Base-by-base conservation (phyloP, 2,888 invertebrate genomes). In the Pterobdella sp. region DNA sequence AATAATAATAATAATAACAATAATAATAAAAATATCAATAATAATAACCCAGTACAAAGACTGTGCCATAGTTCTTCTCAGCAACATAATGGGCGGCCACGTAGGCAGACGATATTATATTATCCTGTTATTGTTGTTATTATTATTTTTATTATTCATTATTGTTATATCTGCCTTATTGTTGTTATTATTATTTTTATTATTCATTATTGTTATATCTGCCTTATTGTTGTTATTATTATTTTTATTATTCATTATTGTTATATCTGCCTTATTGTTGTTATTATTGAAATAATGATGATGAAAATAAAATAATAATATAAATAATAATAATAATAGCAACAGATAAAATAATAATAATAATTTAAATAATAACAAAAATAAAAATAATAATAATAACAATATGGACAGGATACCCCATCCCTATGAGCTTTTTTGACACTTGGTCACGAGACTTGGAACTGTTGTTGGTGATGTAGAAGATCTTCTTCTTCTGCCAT, bases 391-490 rank as follows among this genome's bases (percentile, higher is more conserved):
- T 42, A 42, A 42, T 42, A 42, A 42, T 42, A 42, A 42, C 18
- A 42, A 42, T 42, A 3, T 7, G 3, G n/a, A 26, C 60, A 56
- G 60, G 60, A 26, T 18, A 56, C 4, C 60, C 60, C 60, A 56
- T 4, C 4, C 10, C 3, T 22, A 26, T 56, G 60, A 56, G 60
- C n/a, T 56, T 56, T 4, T 56, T 56, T 22, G 60, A 22, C 18
- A 3, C 60, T 4, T 4, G n/a, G 4, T 4, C 3, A 3, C 60
- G 7, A 3, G 60, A 56, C 60, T 56, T 56, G 60, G 60, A 56
- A 56, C 60, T 56, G 60, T 22, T 56, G 60, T 56, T 56, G 14
- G 60, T 56, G 60, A 56, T 26, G 26, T 56, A 56, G 60, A 56
- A 56, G n/a, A 56, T 22, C 7, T 56, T 56, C n/a, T 56, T 56